Evolutionary conservation across 2,888 invertebrate species (phyloP), one percentile per base, ranked within the genome.

Genomic region (Caenorhabditis sulstoni): DNA sequence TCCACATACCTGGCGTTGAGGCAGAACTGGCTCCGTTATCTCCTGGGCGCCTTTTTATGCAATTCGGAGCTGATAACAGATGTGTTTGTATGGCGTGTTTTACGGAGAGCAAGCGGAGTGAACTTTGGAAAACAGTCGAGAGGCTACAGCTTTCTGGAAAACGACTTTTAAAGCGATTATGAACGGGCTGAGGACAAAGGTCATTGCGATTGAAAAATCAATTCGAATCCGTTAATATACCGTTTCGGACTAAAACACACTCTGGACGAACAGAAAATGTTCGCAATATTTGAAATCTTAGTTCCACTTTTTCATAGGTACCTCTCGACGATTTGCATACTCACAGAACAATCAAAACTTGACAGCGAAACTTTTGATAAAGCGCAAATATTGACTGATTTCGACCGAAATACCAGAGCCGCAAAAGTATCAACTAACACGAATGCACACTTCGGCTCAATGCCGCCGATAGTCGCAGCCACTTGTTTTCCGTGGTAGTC

Each of bases 351-450:
- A 61, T 70, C 70, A 55, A 47, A 55, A 73, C 23, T 29, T 73
- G 73, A 73, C 73, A 73, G 73, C 44, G 37, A n/a, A 57, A 58
- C 64, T 73, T 29, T 58, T 64, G 64, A 73, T 59, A 64, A 73
- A 73, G 57, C 22, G 73, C 49, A 73, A 73, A 73, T 73, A 73
- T 73, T 73, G 73, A 64, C 57, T 55, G 57, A 71, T 53, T 55
- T 23, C n/a, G 37, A 61, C 44, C 20, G 39, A 29, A 47, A n/a
- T 29, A 37, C 35, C 57, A 49, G 47, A 23, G 53, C 55, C 44
- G 49, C 47, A 44, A 64, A 39, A 58, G 73, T 73, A 65, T 64
- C 55, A 22, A 49, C 37, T 29, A 39, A 47, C 39, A 58, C 16
- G 14, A 55, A 16, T 50, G 41, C 29, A 29, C 7, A 5, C 29